phyloP scores from a whole-genome alignment of 1,140 invertebrate genomes.

The Aphelinus atriplicis region DNA sequence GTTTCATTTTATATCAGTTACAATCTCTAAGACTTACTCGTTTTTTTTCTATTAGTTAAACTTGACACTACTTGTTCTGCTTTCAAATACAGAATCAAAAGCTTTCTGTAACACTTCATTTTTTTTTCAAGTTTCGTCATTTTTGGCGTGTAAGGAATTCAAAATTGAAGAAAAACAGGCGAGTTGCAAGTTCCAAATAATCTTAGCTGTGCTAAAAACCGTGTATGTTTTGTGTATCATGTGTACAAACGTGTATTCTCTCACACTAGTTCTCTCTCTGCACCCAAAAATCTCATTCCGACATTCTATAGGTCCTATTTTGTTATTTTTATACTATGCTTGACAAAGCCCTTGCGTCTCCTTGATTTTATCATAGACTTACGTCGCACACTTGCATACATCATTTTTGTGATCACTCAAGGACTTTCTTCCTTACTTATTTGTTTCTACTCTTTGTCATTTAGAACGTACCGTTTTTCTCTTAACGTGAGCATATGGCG shows the following conservation, averaged over 20 bases:
- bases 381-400: slow-evolving; percentile 25
- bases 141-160: background rate
- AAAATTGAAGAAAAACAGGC: background rate
- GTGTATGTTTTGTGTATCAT: slow-evolving; percentile 37
- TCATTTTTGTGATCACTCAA: slow-evolving; percentile 24
- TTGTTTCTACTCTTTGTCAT: slow-evolving; percentile 21
- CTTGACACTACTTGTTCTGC: background rate
- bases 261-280: slow-evolving; percentile 19
- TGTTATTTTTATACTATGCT: slow-evolving; percentile 9
- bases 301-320: slow-evolving; percentile 32
- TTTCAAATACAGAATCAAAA: slow-evolving; percentile 14
- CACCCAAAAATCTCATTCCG: slow-evolving; percentile 23
- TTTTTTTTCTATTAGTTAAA: slow-evolving; percentile 3
- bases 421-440: slow-evolving; percentile 7
- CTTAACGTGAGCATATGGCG: slow-evolving; percentile 24
- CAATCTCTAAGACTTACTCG: slow-evolving; percentile 7
- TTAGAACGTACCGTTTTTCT: slow-evolving; percentile 16
- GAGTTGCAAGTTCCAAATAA: slow-evolving; percentile 34
- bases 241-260: slow-evolving; percentile 35
- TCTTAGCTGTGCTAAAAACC: slow-evolving; percentile 27
- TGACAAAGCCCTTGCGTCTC: slow-evolving; percentile 15
- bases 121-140: background rate
- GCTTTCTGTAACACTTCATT: slow-evolving; percentile 3
- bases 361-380: slow-evolving; percentile 20
- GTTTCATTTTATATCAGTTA: background rate